Evolutionary conservation across 1,140 invertebrate genomes (phyloP), one percentile per base, ranked within the genome.

Genomic region (Drosophila persimilis): DNA sequence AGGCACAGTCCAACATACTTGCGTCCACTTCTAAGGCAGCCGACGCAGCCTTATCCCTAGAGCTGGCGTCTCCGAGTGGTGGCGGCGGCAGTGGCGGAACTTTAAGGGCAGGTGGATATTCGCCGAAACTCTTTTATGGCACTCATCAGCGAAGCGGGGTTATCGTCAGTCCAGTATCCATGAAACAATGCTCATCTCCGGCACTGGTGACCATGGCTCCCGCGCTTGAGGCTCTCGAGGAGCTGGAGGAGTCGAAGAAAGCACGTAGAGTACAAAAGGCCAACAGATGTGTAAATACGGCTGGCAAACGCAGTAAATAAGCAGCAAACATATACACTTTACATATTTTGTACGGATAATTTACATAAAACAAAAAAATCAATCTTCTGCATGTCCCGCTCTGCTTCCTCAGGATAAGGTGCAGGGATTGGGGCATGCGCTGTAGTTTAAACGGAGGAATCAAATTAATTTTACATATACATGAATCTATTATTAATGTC

Each of bases 251-350:
- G 48, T 80, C 78, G 60, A 91, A 91, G 78, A 91, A 91, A 77
- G 86, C 90, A 91, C 90, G 90, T 78, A 91, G 90, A 91, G 90
- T 91, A 91, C 90, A 91, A 91, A 91, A 91, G 74, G 77, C 84
- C 76, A 86, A 80, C 58, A 85, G 89, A 79, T 90, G 83, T 80
- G 73, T 85, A 63, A 90, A 85, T 77, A 75, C 79, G 74, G 75
- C 77, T 90, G 90, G 90, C 84, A 91, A 90, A 77, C 90, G 90
- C 72, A 91, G 80, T 80, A 90, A 90, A 89, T 89, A 90, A 88
- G 84, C 59, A 77, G 54, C 75, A 77, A 63, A 80, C 29, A 69
- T 89, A 83, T 77, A 85, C 73, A 76, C 67, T 64, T 67, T 75
- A 88, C 70, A 88, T 73, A 89, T 77, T 78, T 73, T 79, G 53